A percentile compares a stretch with the other conserved stretches of the same genome.
Conservation (phyloP, 2,888 invertebrate species). For the Caenorhabditis doughertyi region DNA sequence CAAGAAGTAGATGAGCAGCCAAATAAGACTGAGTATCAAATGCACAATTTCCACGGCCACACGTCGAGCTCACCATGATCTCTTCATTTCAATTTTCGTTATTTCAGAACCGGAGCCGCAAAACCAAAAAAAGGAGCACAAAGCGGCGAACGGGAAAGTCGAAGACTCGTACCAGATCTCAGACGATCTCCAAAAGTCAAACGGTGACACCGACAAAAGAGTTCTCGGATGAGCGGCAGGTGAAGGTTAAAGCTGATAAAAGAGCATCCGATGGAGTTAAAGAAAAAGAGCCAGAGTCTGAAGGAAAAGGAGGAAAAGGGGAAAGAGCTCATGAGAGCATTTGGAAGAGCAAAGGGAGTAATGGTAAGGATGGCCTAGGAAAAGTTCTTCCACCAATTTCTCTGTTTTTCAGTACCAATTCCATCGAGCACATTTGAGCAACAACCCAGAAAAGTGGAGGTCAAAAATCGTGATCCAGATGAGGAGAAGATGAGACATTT, state of each 20-base stretch:
- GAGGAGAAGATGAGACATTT: conserved; percentile 18
- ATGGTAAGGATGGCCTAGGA: too few relatives aligned
- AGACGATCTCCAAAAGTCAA: neutral
- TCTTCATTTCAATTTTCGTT: too few relatives aligned
- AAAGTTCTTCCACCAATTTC: too few relatives aligned
- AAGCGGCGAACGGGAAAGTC: conserved; percentile 2
- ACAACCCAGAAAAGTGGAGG: conserved; percentile 16
- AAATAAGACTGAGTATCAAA: too few relatives aligned
- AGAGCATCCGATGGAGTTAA: neutral
- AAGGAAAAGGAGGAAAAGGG: neutral
- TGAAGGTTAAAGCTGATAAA: neutral
- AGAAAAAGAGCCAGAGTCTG: conserved; percentile 1
- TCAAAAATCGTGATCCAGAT: conserved; percentile 23
- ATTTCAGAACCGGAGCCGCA: too few relatives aligned
- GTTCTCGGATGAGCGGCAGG: neutral
- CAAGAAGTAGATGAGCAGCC: too few relatives aligned
- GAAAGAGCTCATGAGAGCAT: neutral
- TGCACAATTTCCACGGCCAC: too few relatives aligned
- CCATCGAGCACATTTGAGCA: too few relatives aligned
- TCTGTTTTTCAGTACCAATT: too few relatives aligned
- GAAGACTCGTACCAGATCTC: neutral
- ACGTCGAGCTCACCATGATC: too few relatives aligned
- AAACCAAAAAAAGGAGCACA: neutral
- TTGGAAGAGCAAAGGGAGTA: conserved; percentile 11
- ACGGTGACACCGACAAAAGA: conserved; percentile 14